Percentiles rank a stretch among this genome's conserved stretches.
Evolutionary conservation across 2,113 vertebrate species (phyloP).

Genomic region (Ploceus nigricollis): DNA sequence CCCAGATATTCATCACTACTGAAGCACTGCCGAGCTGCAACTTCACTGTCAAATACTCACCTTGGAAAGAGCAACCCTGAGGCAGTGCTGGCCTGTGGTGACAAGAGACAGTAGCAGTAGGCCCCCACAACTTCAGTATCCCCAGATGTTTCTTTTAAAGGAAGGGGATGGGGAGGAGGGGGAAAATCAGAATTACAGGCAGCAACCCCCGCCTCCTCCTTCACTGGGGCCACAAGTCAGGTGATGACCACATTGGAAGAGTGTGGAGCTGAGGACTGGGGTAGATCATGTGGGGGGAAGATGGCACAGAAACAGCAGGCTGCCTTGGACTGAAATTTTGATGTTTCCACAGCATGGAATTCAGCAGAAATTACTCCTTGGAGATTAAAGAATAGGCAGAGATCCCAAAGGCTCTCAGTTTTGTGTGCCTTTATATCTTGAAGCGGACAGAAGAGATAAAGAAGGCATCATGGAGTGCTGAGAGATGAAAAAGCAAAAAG

Average conservation of each 20-base stretch:
- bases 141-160: background rate
- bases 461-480: background rate
- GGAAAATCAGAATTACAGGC: background rate
- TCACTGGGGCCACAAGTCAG: background rate
- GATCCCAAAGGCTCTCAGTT: background rate
- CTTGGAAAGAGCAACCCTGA: background rate
- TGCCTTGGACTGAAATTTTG: background rate
- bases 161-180: background rate
- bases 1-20: background rate
- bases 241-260: accelerated
- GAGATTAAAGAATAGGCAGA: background rate
- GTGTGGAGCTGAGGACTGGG: accelerated
- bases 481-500: background rate
- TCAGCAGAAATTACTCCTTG: background rate
- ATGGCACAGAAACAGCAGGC: background rate
- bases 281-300: background rate
- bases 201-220: background rate
- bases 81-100: no score
- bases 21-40: accelerated
- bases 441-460: background rate
- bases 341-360: background rate
- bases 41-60: background rate
- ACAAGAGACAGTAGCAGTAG: background rate
- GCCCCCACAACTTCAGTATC: background rate
- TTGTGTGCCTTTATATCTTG: background rate